Conservation (phyloP, 2,113 vertebrate species). For the Psammodynastes pulverulentus region DNA sequence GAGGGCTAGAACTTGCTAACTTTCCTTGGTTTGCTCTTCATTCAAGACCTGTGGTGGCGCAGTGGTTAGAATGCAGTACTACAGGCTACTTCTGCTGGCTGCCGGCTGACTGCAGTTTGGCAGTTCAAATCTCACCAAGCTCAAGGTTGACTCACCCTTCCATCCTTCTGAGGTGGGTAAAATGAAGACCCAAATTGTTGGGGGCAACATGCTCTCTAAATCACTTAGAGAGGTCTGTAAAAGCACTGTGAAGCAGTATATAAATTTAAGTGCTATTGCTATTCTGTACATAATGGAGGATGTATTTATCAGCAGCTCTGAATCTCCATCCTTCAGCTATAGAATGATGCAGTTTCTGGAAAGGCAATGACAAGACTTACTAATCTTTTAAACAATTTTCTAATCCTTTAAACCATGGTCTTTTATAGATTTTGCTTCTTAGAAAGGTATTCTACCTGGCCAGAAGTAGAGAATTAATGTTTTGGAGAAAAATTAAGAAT, state of each 20-base stretch:
- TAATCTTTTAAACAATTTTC: neutral
- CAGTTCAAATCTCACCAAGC: no score
- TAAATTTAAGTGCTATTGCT: no score
- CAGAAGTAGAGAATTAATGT: neutral
- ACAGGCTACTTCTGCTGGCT: no score
- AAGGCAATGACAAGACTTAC: neutral
- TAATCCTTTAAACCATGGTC: neutral
- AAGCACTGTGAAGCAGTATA: no score
- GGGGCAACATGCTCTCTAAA: no score
- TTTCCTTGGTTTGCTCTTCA: neutral
- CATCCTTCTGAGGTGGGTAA: no score
- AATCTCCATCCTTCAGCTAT: neutral
- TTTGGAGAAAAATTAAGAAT: neutral
- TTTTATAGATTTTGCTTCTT: neutral
- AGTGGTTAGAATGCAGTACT: no score
- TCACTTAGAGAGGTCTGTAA: no score
- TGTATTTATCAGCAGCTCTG: neutral
- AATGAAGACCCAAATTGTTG: no score
- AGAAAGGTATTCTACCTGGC: neutral
- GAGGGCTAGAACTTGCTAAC: neutral
- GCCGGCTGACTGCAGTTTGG: no score
- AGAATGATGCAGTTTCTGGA: neutral
- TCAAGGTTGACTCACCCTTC: no score
- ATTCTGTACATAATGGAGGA: neutral
- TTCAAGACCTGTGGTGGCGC: neutral